phyloP scores from a whole-genome alignment of 2,888 invertebrate genomes.

The Galerucella pusilla region DNA sequence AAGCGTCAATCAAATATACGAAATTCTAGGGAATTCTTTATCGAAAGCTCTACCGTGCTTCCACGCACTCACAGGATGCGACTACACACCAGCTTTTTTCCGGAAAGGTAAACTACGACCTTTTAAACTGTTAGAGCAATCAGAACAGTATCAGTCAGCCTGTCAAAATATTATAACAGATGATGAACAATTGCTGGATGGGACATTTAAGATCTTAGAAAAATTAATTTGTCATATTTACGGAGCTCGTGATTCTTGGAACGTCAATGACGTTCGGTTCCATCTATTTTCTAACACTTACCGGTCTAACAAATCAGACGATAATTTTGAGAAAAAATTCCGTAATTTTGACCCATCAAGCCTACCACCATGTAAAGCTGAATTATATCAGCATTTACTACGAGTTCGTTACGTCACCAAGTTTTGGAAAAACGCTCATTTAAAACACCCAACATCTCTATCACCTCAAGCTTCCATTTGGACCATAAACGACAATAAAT shows the following conservation, averaged over 20 bases:
- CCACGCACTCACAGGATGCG: conserved; percentile 51
- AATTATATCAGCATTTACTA: conserved; percentile 49
- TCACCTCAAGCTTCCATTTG: conserved; percentile 35
- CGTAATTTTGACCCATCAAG: conserved; percentile 44
- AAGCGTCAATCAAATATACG: conserved; percentile 46
- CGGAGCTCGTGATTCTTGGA: conserved; percentile 30
- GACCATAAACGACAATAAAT: conserved; percentile 40
- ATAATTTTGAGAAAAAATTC: conserved; percentile 37
- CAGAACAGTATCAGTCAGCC: conserved; percentile 43
- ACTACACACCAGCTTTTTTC: conserved; percentile 45
- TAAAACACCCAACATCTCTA: conserved; percentile 45
- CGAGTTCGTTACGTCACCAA: conserved; percentile 47
- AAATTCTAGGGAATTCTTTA: conserved; percentile 47
- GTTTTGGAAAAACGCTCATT: conserved; percentile 48
- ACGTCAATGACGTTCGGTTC: conserved; percentile 42
- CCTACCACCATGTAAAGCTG: conserved; percentile 48
- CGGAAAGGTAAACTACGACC: conserved; percentile 46
- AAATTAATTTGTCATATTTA: conserved; percentile 45
- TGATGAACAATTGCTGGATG: conserved; percentile 38
- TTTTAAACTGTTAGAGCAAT: conserved; percentile 42
- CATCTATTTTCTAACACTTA: conserved; percentile 40
- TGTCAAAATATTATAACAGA: conserved; percentile 40
- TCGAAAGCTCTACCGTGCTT: conserved; percentile 51
- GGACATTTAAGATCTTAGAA: conserved; percentile 33
- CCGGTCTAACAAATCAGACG: conserved; percentile 33